A percentile compares a stretch with the other conserved stretches of the same genome.
phyloP scores from a whole-genome alignment of 2,797 vertebrate species.

The Pseudochromis fuscus region DNA sequence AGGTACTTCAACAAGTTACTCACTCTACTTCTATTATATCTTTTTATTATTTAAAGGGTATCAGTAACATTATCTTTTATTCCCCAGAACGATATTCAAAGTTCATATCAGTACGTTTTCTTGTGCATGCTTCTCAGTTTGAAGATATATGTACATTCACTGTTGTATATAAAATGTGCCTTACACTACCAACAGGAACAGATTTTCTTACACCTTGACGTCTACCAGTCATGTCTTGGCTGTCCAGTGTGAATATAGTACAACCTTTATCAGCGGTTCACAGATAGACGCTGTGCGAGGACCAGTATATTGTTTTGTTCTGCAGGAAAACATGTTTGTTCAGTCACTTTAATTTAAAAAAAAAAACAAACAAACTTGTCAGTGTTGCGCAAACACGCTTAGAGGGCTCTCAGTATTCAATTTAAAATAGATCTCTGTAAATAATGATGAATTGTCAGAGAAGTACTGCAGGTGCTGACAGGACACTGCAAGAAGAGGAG shows the following conservation, averaged over 20 bases:
- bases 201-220: slow-evolving; percentile 32
- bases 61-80: no score
- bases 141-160: not conserved
- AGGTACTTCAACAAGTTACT: no score
- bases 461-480: slow-evolving; percentile 73
- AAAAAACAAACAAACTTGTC: slow-evolving; percentile 46
- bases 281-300: slow-evolving; percentile 62
- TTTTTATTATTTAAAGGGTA: no score
- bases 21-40: no score
- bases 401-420: slow-evolving; percentile 69
- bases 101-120: no score
- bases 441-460: slow-evolving; percentile 69
- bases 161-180: not conserved
- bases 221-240: slow-evolving; percentile 39
- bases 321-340: slow-evolving; percentile 71
- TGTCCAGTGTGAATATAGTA: slow-evolving; percentile 43
- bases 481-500: slow-evolving; percentile 37
- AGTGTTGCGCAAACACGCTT: slow-evolving; percentile 64
- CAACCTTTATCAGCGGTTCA: slow-evolving; percentile 61
- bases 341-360: slow-evolving; percentile 76
- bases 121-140: no score
- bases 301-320: slow-evolving; percentile 60
- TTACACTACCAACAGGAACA: slow-evolving; percentile 25
- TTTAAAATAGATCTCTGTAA: slow-evolving; percentile 71
- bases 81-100: no score